A percentile compares a stretch with the other conserved stretches of the same genome.
Evolutionary conservation across 2,113 vertebrate genomes (phyloP).

Genomic region (Mesoclemmys tuberculata): DNA sequence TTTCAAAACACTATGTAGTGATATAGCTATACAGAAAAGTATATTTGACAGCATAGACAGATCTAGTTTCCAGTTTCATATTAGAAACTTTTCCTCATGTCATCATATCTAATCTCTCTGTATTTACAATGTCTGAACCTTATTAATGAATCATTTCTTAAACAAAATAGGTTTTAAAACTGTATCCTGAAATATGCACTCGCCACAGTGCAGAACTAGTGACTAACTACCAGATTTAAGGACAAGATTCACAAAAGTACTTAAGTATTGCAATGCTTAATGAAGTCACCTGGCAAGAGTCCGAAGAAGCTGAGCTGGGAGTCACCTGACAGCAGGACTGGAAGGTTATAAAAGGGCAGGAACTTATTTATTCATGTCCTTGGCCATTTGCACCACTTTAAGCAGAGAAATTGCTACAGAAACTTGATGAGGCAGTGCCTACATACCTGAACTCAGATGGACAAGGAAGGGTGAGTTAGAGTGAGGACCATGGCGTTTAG

Average conservation of each 20-base stretch:
- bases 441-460: not conserved
- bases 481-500: not conserved
- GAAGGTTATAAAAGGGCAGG: not conserved
- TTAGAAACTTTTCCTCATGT: not conserved
- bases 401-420: not conserved
- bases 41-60: not conserved
- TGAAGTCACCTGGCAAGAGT: not conserved
- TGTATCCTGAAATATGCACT: no score
- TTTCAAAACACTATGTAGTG: slow-evolving; percentile 11
- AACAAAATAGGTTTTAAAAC: not conserved
- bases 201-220: not conserved
- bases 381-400: not conserved
- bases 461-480: not conserved
- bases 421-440: not conserved
- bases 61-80: not conserved
- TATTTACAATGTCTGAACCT: not conserved
- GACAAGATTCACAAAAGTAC: not conserved
- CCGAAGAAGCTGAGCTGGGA: not conserved
- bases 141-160: not conserved
- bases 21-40: not conserved
- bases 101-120: not conserved
- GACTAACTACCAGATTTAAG: not conserved
- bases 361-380: not conserved
- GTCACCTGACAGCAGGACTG: not conserved
- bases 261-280: not conserved